Conservation (phyloP, 2,888 invertebrate species). For the Pogonocherus hispidulus region DNA sequence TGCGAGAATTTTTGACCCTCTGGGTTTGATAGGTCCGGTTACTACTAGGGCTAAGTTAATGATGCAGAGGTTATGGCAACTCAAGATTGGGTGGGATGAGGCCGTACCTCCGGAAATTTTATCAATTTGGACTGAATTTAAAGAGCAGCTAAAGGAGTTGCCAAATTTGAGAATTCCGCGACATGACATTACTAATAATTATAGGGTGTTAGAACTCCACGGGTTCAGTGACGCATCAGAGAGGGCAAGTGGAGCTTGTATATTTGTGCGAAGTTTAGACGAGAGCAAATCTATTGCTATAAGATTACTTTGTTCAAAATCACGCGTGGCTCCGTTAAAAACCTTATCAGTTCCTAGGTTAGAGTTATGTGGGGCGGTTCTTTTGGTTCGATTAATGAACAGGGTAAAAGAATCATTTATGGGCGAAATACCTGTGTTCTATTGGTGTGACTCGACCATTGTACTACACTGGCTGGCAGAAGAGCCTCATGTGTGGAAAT, state of each 20-base stretch:
- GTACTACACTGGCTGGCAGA: background rate
- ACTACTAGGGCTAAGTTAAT: background rate
- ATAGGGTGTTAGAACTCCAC: background rate
- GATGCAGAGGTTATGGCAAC: background rate
- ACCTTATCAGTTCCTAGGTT: background rate
- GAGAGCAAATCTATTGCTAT: background rate
- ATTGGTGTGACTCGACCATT: background rate
- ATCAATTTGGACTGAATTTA: background rate
- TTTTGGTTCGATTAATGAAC: background rate
- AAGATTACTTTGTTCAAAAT: background rate
- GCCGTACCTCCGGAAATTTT: background rate
- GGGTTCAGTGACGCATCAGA: slow-evolving; percentile 8
- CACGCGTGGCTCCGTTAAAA: background rate
- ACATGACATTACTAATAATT: background rate
- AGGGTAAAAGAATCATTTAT: background rate
- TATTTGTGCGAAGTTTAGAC: background rate
- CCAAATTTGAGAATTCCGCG: background rate
- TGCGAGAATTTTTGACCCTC: background rate
- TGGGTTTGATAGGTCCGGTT: background rate
- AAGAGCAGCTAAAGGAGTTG: background rate
- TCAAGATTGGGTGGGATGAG: background rate
- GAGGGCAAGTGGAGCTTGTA: background rate
- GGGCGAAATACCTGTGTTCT: background rate
- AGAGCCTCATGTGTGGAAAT: slow-evolving; percentile 5
- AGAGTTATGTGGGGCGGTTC: background rate